Percentiles rank a stretch among this genome's conserved stretches.
phyloP scores from a whole-genome alignment of 2,113 vertebrate genomes.

The Chascanopsetta lugubris region DNA sequence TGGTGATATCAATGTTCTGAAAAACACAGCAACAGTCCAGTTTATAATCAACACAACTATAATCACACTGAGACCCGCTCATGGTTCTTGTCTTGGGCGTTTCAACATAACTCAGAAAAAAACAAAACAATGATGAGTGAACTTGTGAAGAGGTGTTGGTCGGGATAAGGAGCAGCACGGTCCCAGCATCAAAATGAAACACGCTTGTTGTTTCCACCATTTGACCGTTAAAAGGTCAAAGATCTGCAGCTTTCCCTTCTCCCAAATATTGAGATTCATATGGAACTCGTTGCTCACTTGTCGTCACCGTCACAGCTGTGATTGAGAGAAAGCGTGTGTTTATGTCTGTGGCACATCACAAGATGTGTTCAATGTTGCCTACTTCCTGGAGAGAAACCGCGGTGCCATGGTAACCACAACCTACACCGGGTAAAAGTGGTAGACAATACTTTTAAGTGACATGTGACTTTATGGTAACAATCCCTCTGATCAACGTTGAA shows the following conservation, averaged over 20 bases:
- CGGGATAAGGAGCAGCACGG: no score
- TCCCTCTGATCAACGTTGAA: slow-evolving; percentile 7
- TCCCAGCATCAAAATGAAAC: neutral
- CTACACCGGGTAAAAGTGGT: slow-evolving; percentile 19
- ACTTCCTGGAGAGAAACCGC: slow-evolving; percentile 64
- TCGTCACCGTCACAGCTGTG: neutral
- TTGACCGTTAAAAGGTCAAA: slow-evolving; percentile 23
- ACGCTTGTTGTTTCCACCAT: slow-evolving; percentile 10
- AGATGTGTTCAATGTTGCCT: slow-evolving; percentile 59
- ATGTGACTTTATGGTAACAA: slow-evolving; percentile 5
- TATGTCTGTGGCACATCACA: slow-evolving; percentile 19
- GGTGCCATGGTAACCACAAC: slow-evolving; percentile 52
- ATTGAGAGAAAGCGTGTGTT: slow-evolving; percentile 7
- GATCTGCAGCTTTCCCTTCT: slow-evolving; percentile 3
- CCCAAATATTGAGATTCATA: slow-evolving; percentile 5
- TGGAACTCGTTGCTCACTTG: neutral
- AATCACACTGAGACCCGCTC: no score
- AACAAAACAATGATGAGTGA: no score
- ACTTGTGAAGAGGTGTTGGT: no score
- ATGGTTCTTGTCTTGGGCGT: no score
- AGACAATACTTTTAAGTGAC: slow-evolving; percentile 21
- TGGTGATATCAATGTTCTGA: slow-evolving; percentile 97
- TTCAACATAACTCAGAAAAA: no score
- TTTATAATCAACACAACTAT: slow-evolving; percentile 7
- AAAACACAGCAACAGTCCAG: slow-evolving; percentile 9